Evolutionary conservation across 1,140 invertebrate genomes (phyloP).

Genomic region (Araneus ventricosus): DNA sequence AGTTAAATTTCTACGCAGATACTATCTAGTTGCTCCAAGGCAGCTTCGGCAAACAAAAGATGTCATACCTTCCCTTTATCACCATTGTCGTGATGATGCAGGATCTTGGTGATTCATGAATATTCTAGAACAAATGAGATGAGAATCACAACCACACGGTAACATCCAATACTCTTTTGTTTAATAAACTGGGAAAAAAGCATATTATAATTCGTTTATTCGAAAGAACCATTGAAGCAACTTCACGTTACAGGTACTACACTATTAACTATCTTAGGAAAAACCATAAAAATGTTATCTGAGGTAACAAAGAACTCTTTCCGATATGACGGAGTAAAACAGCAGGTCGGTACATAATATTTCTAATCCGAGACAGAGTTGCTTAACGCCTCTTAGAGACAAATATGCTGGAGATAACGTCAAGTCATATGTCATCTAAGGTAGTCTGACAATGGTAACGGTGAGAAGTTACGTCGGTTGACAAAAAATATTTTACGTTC

Average conservation of each 20-base stretch:
- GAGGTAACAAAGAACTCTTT: neutral
- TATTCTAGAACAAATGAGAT: no score
- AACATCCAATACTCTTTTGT: no score
- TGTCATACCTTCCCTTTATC: no score
- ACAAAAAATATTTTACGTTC: no score
- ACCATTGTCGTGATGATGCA: no score
- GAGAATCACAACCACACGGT: no score
- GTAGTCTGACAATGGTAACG: conserved; percentile 54
- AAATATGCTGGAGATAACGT: conserved; percentile 66
- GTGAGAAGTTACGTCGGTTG: conserved; percentile 65
- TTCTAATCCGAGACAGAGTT: neutral
- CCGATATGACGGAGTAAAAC: neutral
- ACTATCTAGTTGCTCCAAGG: no score
- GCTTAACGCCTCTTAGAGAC: conserved; percentile 40
- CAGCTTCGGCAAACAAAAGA: no score
- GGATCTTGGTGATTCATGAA: no score
- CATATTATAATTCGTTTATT: neutral
- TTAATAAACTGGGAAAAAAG: neutral
- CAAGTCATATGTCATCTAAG: conserved; percentile 47
- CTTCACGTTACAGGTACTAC: neutral
- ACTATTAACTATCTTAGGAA: neutral
- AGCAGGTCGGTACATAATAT: neutral
- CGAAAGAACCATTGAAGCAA: neutral
- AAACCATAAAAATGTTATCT: neutral
- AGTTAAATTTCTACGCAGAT: no score